These are phyloP conservation scores for Gopherus evgoodei DNA, from an alignment of 2,113 vertebrate species.

Conservation along the genomic window DNA sequence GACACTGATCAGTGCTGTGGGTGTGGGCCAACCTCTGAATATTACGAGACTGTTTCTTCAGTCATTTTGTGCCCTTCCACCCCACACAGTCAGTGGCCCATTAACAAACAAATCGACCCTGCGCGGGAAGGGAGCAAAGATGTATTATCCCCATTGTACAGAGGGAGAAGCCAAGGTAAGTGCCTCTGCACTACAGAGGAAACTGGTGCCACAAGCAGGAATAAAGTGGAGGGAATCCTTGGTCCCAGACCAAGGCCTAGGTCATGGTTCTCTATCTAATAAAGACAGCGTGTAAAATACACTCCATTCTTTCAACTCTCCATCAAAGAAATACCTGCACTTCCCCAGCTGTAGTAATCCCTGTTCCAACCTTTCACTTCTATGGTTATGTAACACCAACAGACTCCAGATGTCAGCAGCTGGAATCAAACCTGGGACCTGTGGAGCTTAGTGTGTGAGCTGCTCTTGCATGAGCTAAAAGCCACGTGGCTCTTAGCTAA, in stretches of 20 bases:
- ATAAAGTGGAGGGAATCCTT: neutral
- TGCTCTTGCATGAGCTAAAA: too few relatives aligned
- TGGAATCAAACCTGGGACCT: too few relatives aligned
- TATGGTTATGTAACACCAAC: neutral
- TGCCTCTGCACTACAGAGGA: neutral
- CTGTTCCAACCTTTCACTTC: neutral
- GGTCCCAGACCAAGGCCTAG: neutral
- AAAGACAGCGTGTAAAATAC: neutral
- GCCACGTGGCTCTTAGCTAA: too few relatives aligned
- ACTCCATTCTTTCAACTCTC: too few relatives aligned
- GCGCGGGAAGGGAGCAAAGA: fast-evolving
- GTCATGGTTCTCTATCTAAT: neutral
- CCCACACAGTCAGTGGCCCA: neutral
- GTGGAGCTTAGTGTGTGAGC: too few relatives aligned
- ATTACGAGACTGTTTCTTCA: neutral
- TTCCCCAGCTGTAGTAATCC: fast-evolving
- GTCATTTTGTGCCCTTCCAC: neutral
- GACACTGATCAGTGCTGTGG: neutral
- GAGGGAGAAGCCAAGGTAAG: neutral
- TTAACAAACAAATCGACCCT: neutral
- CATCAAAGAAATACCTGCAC: neutral
- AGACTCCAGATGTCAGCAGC: too few relatives aligned
- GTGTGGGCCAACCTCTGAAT: too few relatives aligned
- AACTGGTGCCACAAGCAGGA: neutral
- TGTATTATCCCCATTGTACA: fast-evolving